Conservation (phyloP, 2,113 vertebrate species). For the Heterochromis multidens region DNA sequence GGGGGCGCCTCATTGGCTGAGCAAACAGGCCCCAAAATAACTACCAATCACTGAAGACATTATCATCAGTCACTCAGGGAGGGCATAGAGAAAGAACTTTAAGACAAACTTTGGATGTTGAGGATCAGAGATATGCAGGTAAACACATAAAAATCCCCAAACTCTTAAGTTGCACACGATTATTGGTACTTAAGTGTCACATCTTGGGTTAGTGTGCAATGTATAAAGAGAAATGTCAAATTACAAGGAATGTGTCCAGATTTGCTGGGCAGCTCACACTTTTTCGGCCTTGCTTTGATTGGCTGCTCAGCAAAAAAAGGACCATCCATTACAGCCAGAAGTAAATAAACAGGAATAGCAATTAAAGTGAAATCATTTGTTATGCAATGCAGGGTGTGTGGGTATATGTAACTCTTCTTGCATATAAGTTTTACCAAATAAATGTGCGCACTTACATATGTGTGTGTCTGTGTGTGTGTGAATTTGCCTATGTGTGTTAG, state of each 20-base stretch:
- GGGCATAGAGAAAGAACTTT: constrained; percentile 61
- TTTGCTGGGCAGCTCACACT: constrained; percentile 24
- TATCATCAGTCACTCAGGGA: constrained; percentile 85
- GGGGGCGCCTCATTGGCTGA: constrained; percentile 86
- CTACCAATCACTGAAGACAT: constrained; percentile 86
- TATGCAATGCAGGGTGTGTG: constrained; percentile 54
- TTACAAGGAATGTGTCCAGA: constrained; percentile 27
- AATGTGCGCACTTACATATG: neutral
- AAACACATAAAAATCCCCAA: neutral
- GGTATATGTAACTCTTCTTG: neutral
- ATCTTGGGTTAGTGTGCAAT: neutral
- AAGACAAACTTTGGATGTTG: constrained; percentile 52
- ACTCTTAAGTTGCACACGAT: neutral
- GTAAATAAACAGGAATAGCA: constrained; percentile 75
- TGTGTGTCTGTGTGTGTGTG: constrained; percentile 10
- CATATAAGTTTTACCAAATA: constrained; percentile 8
- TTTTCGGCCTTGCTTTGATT: constrained; percentile 62
- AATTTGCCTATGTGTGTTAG: constrained; percentile 7
- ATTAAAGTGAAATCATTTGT: constrained; percentile 79
- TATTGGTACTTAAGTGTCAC: neutral
- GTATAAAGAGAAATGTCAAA: neutral
- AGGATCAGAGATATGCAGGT: neutral
- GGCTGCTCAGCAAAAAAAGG: constrained; percentile 48
- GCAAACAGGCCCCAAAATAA: constrained; percentile 90
- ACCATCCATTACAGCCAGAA: constrained; percentile 70